A percentile compares a stretch with the other conserved stretches of the same genome.
Conservation (phyloP, 2,797 vertebrate species). For the Ambastaia sidthimunki region DNA sequence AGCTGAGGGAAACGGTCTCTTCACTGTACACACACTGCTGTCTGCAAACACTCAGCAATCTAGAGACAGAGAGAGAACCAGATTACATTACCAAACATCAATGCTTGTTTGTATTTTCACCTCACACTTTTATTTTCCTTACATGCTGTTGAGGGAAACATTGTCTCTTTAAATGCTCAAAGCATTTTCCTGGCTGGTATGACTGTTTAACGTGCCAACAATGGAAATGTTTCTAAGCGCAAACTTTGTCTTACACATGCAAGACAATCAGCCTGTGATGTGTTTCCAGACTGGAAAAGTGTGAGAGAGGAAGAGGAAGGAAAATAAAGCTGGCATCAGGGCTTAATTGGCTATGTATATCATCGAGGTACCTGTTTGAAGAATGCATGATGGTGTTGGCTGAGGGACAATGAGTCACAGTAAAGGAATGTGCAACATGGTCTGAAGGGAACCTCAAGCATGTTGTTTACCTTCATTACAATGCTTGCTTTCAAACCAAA, state of each 20-base stretch:
- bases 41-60: conserved; percentile 43
- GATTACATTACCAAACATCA: conserved; percentile 19
- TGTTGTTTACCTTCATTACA: conserved; percentile 12
- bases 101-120: conserved; percentile 29
- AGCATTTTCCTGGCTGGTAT: conserved; percentile 5
- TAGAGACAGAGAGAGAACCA: conserved; percentile 27
- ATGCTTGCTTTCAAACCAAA: conserved; percentile 6
- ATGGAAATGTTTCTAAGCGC: conserved; percentile 21
- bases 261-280: conserved; percentile 25
- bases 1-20: conserved; percentile 45
- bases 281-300: not conserved
- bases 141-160: conserved; percentile 26
- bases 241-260: not conserved
- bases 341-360: conserved; percentile 44
- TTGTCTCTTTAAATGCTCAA: conserved; percentile 10
- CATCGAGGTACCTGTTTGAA: conserved; percentile 35
- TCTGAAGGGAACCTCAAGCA: conserved; percentile 13
- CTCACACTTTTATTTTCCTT: not conserved
- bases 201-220: not conserved
- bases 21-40: conserved; percentile 50
- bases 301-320: not conserved
- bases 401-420: not conserved
- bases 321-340: conserved; percentile 14
- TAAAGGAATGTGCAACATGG: not conserved
- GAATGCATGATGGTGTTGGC: conserved; percentile 23